A percentile compares a stretch with the other conserved stretches of the same genome.
These are phyloP conservation scores for Camponotus floridanus DNA, from an alignment of 1,140 invertebrate genomes.

Conservation along the genomic window DNA sequence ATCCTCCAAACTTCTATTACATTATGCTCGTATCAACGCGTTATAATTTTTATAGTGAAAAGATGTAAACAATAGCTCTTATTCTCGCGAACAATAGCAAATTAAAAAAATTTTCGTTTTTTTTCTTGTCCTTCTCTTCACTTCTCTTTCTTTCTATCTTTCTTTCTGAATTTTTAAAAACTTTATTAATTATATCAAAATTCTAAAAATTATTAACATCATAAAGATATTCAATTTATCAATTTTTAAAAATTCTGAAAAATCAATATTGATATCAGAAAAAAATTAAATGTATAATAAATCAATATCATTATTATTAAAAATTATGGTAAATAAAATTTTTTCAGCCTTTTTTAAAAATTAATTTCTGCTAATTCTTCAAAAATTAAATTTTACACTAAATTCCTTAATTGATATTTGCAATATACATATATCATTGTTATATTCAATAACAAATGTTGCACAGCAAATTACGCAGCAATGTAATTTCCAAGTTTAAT, in stretches of 20 bases:
- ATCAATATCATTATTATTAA: not conserved
- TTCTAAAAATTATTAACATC: not conserved
- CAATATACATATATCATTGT: conserved; percentile 4
- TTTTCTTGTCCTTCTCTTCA: not conserved
- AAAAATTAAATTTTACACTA: conserved; percentile 7
- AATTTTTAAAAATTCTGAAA: not conserved
- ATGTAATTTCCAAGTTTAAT: conserved; percentile 46
- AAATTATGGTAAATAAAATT: not conserved
- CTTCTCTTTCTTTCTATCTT: not conserved
- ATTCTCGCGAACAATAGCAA: not conserved
- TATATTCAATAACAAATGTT: conserved; percentile 27
- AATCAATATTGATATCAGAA: not conserved
- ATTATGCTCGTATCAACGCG: not conserved
- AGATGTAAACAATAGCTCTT: not conserved
- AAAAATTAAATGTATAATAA: not conserved
- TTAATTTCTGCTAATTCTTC: not conserved
- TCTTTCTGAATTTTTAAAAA: not conserved
- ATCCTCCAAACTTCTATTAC: conserved; percentile 47
- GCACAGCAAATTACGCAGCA: not conserved
- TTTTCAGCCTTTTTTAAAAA: not conserved
- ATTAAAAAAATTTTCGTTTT: not conserved
- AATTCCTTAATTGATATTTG: conserved; percentile 22
- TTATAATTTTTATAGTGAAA: conserved; percentile 11
- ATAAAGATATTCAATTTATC: not conserved
- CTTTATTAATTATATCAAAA: conserved; percentile 3